Evolutionary conservation across 1,140 invertebrate genomes (phyloP), one percentile per base, ranked within the genome.

Genomic region (Parapsyche elsis): DNA sequence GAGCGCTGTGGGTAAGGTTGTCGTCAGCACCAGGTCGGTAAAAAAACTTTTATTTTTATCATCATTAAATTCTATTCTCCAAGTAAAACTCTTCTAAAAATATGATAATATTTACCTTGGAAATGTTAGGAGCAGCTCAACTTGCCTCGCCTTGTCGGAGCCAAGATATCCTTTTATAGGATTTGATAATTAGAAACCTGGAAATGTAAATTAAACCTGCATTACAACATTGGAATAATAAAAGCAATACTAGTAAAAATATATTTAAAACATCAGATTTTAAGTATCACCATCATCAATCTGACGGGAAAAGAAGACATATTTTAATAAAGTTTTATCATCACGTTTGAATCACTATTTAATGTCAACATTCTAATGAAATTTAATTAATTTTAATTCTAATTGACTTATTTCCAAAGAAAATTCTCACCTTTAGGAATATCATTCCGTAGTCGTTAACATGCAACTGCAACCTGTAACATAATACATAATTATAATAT

Each of bases 281-380:
- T n/a, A n/a, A 61, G 1, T 19, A 77, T 64, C 86, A 86, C 85
- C 87, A 87, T 84, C 85, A 87, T 87, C 64, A 67, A 85, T 87
- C 87, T 86, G 87, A 86, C 86, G 87, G 87, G 87, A 88, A 88
- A 88, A 88, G 87, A 88, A 88, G 87, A 88, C 87, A 87, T 87
- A 86, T 85, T 81, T 80, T 74, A 84, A 81, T 86, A 86, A 76
- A 61, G 83, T 79, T 78, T 71, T 81, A 84, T 88, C 86, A 88
- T 87, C 24, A 67, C 26, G 9, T 23, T 64, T 67, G 1, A 10
- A 19, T 61, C 21, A 53, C n/a, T n/a, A n/a, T n/a, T n/a, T 5
- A 86, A 87, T 85, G 71, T 79, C n/a, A 14, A 70, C 24, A 23
- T 23, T 14, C 14, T 70, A 5, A 14, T 19, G 24, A n/a, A 64